Evolutionary conservation across 2,888 invertebrate species (phyloP).

Genomic region (Sinotaia quadrata): DNA sequence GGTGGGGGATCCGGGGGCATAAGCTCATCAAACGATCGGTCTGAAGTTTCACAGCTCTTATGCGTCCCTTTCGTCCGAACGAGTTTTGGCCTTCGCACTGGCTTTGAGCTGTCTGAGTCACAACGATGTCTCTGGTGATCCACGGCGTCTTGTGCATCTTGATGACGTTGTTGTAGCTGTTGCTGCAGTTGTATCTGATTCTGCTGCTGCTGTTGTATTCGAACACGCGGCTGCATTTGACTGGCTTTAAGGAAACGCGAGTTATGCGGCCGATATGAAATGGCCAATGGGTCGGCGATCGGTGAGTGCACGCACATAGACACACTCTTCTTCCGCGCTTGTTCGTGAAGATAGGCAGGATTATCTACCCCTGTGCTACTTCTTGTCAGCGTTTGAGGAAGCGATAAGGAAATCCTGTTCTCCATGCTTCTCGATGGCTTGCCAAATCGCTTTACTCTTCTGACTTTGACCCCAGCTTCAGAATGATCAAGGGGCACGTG

Average conservation of each 20-base stretch:
- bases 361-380: slow-evolving; percentile 27
- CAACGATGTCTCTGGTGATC: neutral
- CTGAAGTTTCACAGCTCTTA: slow-evolving; percentile 19
- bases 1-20: slow-evolving; percentile 18
- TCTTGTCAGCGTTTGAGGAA: slow-evolving; percentile 21
- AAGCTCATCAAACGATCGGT: slow-evolving; percentile 9
- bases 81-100: slow-evolving; percentile 20
- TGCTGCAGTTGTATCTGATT: slow-evolving; percentile 23
- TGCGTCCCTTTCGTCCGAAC: slow-evolving; percentile 22
- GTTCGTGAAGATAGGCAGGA: slow-evolving; percentile 28
- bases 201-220: slow-evolving; percentile 21
- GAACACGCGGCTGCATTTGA: slow-evolving; percentile 20
- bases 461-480: neutral
- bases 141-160: slow-evolving; percentile 13
- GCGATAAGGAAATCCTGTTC: slow-evolving; percentile 25
- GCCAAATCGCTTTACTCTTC: slow-evolving; percentile 11
- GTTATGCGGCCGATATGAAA: neutral
- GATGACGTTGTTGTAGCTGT: slow-evolving; percentile 15
- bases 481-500: neutral
- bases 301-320: slow-evolving; percentile 26
- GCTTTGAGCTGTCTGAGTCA: slow-evolving; percentile 8
- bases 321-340: slow-evolving; percentile 28
- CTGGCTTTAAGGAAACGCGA: slow-evolving; percentile 25
- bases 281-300: neutral
- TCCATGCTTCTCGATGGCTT: slow-evolving; percentile 27